Conservation (phyloP, 2,113 vertebrate genomes). For the Nycticorax nycticorax region DNA sequence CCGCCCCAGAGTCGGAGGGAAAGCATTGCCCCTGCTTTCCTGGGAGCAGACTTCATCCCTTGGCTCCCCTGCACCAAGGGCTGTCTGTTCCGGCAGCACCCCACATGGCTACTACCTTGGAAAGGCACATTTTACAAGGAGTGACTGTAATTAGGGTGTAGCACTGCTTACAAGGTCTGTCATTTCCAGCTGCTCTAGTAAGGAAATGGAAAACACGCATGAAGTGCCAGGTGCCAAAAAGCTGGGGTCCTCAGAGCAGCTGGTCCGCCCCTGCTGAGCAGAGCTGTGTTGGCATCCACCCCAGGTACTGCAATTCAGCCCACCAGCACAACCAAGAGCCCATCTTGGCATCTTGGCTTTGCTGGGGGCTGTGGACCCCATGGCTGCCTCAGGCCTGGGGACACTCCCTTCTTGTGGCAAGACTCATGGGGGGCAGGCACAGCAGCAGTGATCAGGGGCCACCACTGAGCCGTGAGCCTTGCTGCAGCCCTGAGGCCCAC, state of each 20-base stretch:
- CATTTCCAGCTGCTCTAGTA: not conserved
- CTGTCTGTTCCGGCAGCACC: conserved; percentile 62
- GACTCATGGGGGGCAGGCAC: rapidly evolving
- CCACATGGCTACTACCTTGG: conserved; percentile 33
- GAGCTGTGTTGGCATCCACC: not conserved
- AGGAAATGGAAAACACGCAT: rapidly evolving
- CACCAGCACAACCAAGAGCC: too few relatives aligned
- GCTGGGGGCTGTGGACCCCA: not conserved
- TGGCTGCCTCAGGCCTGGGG: rapidly evolving
- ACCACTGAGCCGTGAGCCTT: not conserved
- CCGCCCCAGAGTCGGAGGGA: rapidly evolving
- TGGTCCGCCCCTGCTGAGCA: rapidly evolving
- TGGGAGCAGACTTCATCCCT: not conserved
- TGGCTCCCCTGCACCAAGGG: not conserved
- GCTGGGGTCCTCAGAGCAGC: not conserved
- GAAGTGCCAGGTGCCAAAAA: not conserved
- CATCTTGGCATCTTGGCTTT: not conserved
- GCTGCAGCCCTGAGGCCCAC: not conserved
- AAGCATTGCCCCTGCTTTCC: not conserved
- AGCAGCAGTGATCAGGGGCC: not conserved
- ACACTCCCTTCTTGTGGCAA: rapidly evolving
- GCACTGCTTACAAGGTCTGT: not conserved
- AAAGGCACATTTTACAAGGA: conserved; percentile 76
- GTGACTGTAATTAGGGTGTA: not conserved
- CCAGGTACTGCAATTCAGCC: not conserved